These are phyloP conservation scores for Antheraea yamamai DNA, from an alignment of 2,888 invertebrate genomes.

Conservation along the genomic window DNA sequence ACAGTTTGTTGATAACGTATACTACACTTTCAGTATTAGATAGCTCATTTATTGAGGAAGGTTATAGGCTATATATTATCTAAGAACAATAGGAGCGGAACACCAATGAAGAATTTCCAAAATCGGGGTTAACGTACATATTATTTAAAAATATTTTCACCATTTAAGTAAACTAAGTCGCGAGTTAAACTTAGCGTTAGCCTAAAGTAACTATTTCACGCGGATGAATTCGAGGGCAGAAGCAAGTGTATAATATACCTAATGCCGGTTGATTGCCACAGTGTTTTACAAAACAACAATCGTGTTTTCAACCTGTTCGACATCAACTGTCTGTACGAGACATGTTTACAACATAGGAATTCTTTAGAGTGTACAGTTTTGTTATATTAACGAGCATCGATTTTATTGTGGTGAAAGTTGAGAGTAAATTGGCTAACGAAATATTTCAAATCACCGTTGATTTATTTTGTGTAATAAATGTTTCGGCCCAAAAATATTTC, in stretches of 20 bases:
- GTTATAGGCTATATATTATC: too few species aligned
- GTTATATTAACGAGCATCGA: constrained; percentile 7
- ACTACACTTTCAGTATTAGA: too few species aligned
- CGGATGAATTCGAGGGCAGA: too few species aligned
- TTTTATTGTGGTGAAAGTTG: constrained; percentile 11
- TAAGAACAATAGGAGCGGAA: too few species aligned
- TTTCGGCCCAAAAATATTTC: background rate
- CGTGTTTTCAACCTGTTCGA: background rate
- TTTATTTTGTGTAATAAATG: background rate
- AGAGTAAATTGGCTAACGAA: constrained; percentile 6
- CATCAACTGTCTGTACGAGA: background rate
- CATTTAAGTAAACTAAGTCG: too few species aligned
- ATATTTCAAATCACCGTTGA: background rate
- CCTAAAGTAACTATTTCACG: too few species aligned
- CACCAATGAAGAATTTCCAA: too few species aligned
- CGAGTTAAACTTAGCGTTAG: too few species aligned
- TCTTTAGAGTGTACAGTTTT: constrained; percentile 9
- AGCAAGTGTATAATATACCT: background rate
- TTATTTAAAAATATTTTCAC: too few species aligned
- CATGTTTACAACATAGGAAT: background rate
- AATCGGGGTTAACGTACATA: too few species aligned
- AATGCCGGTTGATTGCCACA: background rate
- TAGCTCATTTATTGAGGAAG: too few species aligned
- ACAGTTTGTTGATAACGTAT: too few species aligned
- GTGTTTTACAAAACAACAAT: background rate